These are phyloP conservation scores for Prionace glauca DNA, from an alignment of 2,797 vertebrate species.

Conservation along the genomic window DNA sequence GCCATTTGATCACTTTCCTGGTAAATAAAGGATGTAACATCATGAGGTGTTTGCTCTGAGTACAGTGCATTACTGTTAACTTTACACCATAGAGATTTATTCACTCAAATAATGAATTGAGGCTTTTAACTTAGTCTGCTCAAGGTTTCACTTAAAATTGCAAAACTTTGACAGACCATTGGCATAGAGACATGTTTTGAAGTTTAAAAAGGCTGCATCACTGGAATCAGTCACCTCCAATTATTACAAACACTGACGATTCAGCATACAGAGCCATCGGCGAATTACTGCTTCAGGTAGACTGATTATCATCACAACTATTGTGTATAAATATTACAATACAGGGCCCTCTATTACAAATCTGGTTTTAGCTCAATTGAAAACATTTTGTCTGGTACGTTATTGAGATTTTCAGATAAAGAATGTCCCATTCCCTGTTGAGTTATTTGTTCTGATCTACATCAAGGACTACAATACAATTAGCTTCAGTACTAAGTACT, in stretches of 20 bases:
- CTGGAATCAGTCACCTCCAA: background rate
- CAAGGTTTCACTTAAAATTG: conserved; percentile 8
- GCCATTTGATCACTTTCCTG: background rate
- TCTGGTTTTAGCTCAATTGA: background rate
- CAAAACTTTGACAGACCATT: background rate
- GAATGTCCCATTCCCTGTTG: background rate
- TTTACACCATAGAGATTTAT: background rate
- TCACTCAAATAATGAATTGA: background rate
- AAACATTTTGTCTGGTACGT: background rate
- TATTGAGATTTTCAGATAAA: background rate
- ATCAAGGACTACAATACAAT: background rate
- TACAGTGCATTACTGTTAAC: background rate
- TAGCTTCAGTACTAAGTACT: background rate
- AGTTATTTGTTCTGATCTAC: background rate
- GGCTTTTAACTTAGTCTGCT: background rate
- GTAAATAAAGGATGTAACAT: conserved; percentile 23
- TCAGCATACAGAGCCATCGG: background rate
- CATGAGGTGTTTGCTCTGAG: background rate
- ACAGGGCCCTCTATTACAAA: background rate
- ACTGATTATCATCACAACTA: background rate
- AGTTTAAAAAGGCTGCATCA: background rate
- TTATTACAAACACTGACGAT: background rate
- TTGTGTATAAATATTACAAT: background rate
- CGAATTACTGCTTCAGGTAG: background rate
- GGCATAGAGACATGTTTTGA: background rate